Conservation (phyloP, 1,140 invertebrate genomes). For the Drosophila mayri region DNA sequence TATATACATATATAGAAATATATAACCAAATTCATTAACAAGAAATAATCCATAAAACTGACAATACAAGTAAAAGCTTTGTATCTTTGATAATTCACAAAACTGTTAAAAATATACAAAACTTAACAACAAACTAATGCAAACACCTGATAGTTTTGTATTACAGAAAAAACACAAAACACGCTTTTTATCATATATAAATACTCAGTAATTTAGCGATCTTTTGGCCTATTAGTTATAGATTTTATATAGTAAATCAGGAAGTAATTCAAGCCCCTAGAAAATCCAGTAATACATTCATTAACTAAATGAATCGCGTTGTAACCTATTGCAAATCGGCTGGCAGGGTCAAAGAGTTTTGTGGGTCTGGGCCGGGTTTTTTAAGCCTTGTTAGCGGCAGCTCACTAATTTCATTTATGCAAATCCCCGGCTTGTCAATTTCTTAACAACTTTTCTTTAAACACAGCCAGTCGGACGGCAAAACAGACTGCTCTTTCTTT, state of each 20-base stretch:
- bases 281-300: background rate
- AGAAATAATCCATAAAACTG: background rate
- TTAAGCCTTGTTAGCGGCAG: conserved; percentile 56
- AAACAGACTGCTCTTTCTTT: conserved; percentile 47
- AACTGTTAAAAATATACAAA: background rate
- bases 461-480: conserved; percentile 1
- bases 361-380: conserved; percentile 36
- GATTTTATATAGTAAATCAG: background rate
- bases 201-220: background rate
- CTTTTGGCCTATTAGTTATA: too few relatives aligned
- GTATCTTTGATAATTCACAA: background rate
- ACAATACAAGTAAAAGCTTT: conserved; percentile 1
- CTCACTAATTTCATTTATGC: conserved; percentile 54
- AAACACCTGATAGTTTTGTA: background rate
- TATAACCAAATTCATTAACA: conserved; percentile 8
- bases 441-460: conserved; percentile 70
- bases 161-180: background rate
- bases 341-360: conserved; percentile 42
- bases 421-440: conserved; percentile 55
- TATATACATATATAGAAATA: background rate
- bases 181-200: background rate
- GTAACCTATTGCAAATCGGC: conserved; percentile 16
- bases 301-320: background rate
- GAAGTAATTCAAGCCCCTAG: background rate
- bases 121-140: background rate